Conservation (phyloP, 2,113 vertebrate genomes). For the Pycnonotus jocosus region DNA sequence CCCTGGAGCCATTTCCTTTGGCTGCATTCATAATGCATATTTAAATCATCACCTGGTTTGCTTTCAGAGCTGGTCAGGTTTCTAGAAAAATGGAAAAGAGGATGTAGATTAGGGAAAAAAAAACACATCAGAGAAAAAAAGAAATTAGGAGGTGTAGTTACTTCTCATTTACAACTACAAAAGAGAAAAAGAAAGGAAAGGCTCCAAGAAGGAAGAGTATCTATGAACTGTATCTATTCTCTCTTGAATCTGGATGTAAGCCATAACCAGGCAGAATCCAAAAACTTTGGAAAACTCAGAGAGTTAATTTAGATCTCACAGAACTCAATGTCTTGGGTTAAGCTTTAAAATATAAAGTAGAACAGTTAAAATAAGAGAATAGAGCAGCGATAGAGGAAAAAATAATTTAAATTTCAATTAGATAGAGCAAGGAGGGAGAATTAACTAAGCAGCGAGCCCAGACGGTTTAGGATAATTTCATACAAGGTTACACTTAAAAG, state of each 20-base stretch:
- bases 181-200: background rate
- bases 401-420: background rate
- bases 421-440: background rate
- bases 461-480: background rate
- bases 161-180: background rate
- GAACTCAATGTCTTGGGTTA: background rate
- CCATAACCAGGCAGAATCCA: background rate
- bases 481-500: background rate
- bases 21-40: background rate
- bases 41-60: slow-evolving; percentile 18
- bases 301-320: background rate
- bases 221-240: background rate
- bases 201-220: background rate
- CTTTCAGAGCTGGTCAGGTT: background rate
- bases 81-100: slow-evolving; percentile 11
- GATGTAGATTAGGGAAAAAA: background rate
- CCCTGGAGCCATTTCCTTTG: background rate
- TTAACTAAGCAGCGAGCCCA: background rate
- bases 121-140: background rate
- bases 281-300: background rate
- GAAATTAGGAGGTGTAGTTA: background rate
- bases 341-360: background rate
- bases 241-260: background rate
- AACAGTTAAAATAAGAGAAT: background rate
- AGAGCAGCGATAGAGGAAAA: background rate